phyloP scores from a whole-genome alignment of 2,888 invertebrate genomes.

The Hirtodrosophila trivittata region DNA sequence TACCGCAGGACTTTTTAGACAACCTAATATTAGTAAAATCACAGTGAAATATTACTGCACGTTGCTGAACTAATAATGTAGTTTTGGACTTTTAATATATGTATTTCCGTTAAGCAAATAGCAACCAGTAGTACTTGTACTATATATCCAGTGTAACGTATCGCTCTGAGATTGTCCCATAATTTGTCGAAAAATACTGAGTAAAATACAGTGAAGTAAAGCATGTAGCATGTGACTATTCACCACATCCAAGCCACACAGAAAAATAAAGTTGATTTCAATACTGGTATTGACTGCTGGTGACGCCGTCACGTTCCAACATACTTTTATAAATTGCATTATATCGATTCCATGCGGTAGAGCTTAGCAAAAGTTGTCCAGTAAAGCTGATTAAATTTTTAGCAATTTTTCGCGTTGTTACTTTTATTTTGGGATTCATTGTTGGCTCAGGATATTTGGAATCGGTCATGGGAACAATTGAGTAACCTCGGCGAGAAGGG shows the following conservation, averaged over 20 bases:
- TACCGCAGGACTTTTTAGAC: no score
- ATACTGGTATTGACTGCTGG: constrained; percentile 85
- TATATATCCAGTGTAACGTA: constrained; percentile 90
- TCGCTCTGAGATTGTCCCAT: constrained; percentile 89
- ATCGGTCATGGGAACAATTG: constrained; percentile 86
- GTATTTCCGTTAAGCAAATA: constrained; percentile 89
- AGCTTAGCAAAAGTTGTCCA: constrained; percentile 89
- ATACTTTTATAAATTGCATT: constrained; percentile 91
- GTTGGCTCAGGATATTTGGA: constrained; percentile 83
- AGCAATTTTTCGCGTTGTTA: constrained; percentile 87
- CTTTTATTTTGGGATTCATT: constrained; percentile 87
- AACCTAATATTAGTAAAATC: constrained; percentile 78
- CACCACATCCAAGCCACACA: constrained; percentile 90
- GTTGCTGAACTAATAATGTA: constrained; percentile 85
- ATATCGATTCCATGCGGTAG: constrained; percentile 93
- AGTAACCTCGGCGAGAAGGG: constrained; percentile 89
- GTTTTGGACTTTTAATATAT: constrained; percentile 86
- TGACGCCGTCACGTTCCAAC: constrained; percentile 87
- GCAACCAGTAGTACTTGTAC: constrained; percentile 87
- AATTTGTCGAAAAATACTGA: constrained; percentile 92
- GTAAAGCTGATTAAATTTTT: constrained; percentile 88
- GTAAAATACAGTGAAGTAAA: constrained; percentile 88
- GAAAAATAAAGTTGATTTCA: constrained; percentile 90
- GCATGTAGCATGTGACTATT: constrained; percentile 91
- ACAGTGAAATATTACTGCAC: constrained; percentile 83